These are phyloP conservation scores for Glomeris maerens DNA, from an alignment of 1,140 invertebrate genomes.

Conservation along the genomic window DNA sequence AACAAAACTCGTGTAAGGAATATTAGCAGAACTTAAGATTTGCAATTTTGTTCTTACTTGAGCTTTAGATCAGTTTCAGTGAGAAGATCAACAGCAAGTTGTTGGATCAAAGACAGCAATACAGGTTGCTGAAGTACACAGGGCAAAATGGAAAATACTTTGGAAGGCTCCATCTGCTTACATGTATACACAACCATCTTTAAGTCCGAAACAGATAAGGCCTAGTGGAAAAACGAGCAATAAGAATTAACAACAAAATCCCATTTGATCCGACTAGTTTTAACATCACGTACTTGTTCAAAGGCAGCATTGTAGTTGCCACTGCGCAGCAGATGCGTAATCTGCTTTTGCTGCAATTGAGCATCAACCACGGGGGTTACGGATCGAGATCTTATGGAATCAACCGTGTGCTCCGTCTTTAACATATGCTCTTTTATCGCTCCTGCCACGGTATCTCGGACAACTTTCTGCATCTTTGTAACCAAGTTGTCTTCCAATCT, in stretches of 20 bases:
- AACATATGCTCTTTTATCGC: conserved; percentile 43
- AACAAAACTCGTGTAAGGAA: conserved; percentile 11
- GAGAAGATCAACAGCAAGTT: conserved; percentile 71
- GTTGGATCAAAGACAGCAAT: conserved; percentile 78
- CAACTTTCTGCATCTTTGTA: conserved; percentile 12
- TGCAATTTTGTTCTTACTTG: conserved; percentile 42
- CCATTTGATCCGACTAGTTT: neutral
- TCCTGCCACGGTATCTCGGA: conserved; percentile 41
- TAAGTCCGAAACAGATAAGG: conserved; percentile 69
- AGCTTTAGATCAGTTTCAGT: conserved; percentile 74
- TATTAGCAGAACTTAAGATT: conserved; percentile 4
- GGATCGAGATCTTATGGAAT: conserved; percentile 48
- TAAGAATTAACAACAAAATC: conserved; percentile 1
- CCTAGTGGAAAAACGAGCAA: conserved; percentile 36
- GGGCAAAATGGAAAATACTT: conserved; percentile 50
- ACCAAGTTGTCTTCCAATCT: conserved; percentile 10
- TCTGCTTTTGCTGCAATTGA: conserved; percentile 46
- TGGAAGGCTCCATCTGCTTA: conserved; percentile 55
- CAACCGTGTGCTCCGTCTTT: conserved; percentile 40
- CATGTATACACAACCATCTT: conserved; percentile 68
- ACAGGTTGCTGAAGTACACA: conserved; percentile 67
- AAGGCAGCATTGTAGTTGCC: conserved; percentile 73
- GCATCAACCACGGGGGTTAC: conserved; percentile 48
- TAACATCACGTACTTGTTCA: conserved; percentile 38
- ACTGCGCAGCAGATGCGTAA: conserved; percentile 52